A percentile compares a stretch with the other conserved stretches of the same genome.
Conservation (phyloP, 37 sponge, comb jelly and placozoan genomes). For the Ephydatia muelleri region DNA sequence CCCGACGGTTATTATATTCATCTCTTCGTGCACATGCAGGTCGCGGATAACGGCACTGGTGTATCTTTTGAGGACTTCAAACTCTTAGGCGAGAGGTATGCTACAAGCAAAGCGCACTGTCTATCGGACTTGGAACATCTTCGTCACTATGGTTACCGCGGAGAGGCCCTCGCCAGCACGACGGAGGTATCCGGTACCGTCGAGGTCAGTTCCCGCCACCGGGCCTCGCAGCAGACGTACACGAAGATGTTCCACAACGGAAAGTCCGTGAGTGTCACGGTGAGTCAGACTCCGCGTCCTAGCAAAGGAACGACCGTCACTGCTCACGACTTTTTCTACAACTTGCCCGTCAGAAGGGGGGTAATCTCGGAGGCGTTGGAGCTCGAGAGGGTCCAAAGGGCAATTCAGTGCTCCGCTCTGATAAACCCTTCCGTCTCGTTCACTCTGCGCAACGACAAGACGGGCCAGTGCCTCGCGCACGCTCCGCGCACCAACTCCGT, state of each 20-base stretch:
- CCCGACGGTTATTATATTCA: background rate
- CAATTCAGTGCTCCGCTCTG: conserved; percentile 36
- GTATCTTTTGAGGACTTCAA: conserved; percentile 42
- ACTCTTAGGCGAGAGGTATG: conserved; percentile 57
- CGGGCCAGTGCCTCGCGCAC: conserved; percentile 44
- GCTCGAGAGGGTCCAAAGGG: conserved; percentile 27
- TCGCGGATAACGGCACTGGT: conserved; percentile 72
- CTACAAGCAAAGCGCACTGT: conserved; percentile 64
- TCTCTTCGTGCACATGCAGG: conserved; percentile 13
- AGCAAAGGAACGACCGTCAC: conserved; percentile 71
- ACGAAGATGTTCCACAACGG: conserved; percentile 54
- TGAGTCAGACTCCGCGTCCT: background rate
- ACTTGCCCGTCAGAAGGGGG: conserved; percentile 67
- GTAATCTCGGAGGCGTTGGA: conserved; percentile 17
- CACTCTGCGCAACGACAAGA: conserved; percentile 42
- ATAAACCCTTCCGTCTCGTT: conserved; percentile 61
- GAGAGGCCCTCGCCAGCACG: conserved; percentile 73
- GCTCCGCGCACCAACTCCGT: conserved; percentile 29
- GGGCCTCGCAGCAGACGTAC: conserved; percentile 47
- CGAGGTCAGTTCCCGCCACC: conserved; percentile 63
- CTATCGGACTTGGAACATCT: conserved; percentile 34
- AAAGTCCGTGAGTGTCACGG: background rate
- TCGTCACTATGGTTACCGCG: conserved; percentile 49
- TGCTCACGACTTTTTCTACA: conserved; percentile 65
- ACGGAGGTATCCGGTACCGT: conserved; percentile 44